Conservation (phyloP, 1,140 invertebrate genomes). For the Leptopilina boulardi region DNA sequence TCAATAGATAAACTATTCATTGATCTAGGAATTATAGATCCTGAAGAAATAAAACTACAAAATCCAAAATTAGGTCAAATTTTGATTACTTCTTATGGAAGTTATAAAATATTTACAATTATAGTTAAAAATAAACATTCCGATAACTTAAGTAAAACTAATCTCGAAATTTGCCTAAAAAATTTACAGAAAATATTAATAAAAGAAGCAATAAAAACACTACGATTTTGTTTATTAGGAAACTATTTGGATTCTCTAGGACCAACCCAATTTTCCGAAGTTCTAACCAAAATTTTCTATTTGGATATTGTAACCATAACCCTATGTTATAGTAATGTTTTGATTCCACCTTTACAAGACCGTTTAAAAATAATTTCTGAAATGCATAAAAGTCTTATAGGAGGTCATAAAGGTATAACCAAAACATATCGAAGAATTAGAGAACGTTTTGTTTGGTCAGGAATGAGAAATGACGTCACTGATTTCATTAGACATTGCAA, state of each 20-base stretch:
- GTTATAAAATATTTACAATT: too few species aligned
- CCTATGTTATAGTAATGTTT: neutral
- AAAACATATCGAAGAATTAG: neutral
- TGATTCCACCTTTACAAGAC: neutral
- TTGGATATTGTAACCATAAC: neutral
- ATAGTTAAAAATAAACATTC: too few species aligned
- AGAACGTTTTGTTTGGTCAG: neutral
- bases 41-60: neutral
- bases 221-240: too few species aligned
- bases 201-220: too few species aligned
- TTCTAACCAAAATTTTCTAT: too few species aligned
- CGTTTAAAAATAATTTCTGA: neutral
- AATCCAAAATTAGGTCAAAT: neutral
- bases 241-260: too few species aligned
- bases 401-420: slow-evolving; percentile 12
- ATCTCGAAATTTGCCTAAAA: too few species aligned
- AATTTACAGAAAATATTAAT: neutral
- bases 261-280: too few species aligned
- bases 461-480: neutral
- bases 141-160: too few species aligned
- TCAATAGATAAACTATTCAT: neutral
- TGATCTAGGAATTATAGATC: neutral
- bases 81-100: neutral
- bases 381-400: slow-evolving; percentile 9
- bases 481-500: slow-evolving; percentile 1